A percentile compares a stretch with the other conserved stretches of the same genome.
Evolutionary conservation across 2,113 vertebrate species (phyloP).

Genomic region (Lota lota): DNA sequence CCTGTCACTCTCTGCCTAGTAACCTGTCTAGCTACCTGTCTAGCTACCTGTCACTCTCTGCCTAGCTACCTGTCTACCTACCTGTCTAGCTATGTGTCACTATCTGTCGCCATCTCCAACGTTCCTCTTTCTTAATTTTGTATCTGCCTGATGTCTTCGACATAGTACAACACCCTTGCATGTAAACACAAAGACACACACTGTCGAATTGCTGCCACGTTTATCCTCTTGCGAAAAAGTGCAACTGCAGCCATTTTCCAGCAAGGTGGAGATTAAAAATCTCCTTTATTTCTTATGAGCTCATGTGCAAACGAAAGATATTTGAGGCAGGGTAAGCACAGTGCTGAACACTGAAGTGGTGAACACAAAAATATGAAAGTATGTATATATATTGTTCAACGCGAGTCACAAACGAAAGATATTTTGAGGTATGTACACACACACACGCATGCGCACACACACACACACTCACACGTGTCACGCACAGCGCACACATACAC

Average conservation of each 20-base stretch:
- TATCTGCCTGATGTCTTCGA: slow-evolving; percentile 37
- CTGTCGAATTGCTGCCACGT: slow-evolving; percentile 27
- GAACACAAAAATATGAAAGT: no score
- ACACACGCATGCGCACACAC: slow-evolving; percentile 27
- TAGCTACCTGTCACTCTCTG: no score
- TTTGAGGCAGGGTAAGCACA: no score
- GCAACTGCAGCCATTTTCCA: slow-evolving; percentile 54
- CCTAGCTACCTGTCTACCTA: no score
- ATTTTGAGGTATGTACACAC: no score
- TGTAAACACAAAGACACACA: background rate
- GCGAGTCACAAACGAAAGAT: no score
- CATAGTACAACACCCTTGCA: slow-evolving; percentile 14
- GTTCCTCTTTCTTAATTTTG: no score
- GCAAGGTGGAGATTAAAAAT: slow-evolving; percentile 43
- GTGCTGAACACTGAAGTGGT: no score
- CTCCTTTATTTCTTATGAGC: slow-evolving; percentile 37
- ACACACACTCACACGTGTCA: slow-evolving; percentile 12
- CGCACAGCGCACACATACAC: slow-evolving; percentile 16
- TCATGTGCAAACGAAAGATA: slow-evolving; percentile 5
- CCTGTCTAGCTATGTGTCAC: no score
- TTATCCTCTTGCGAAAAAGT: slow-evolving; percentile 51
- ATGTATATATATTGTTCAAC: no score
- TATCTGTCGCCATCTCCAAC: no score
- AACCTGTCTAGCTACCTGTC: background rate
- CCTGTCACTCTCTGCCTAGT: slow-evolving; percentile 24